phyloP scores from a whole-genome alignment of 1,140 invertebrate genomes.

The Zaprionus inermis region DNA sequence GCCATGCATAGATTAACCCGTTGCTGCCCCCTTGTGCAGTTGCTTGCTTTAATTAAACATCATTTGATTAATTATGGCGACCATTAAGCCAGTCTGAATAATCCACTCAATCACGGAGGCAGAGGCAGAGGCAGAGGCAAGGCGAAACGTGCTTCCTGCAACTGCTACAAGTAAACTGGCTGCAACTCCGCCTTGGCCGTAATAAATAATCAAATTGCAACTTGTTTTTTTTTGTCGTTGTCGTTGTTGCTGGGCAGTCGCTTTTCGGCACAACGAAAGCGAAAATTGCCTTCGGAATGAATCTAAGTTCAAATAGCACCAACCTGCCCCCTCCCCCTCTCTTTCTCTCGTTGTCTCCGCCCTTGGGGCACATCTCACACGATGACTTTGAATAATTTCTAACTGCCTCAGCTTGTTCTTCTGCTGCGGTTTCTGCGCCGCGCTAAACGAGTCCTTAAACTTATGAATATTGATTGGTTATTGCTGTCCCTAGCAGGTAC shows the following conservation, averaged over 20 bases:
- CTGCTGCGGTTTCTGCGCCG: constrained; percentile 15
- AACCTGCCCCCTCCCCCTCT: not conserved
- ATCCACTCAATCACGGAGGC: constrained; percentile 64
- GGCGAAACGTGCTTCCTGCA: constrained; percentile 41
- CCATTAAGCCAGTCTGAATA: constrained; percentile 63
- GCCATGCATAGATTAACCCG: not conserved
- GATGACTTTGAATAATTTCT: constrained; percentile 78
- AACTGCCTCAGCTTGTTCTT: constrained; percentile 52
- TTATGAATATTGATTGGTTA: constrained; percentile 81
- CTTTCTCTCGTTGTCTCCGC: not conserved
- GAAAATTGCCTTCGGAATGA: constrained; percentile 72
- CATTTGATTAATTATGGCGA: constrained; percentile 70
- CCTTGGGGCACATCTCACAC: constrained; percentile 54
- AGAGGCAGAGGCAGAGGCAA: not conserved
- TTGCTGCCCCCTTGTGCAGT: not conserved
- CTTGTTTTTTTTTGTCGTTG: constrained; percentile 57
- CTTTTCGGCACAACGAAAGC: constrained; percentile 72
- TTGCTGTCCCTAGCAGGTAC: constrained; percentile 41
- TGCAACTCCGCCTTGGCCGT: constrained; percentile 50
- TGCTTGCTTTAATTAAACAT: constrained; percentile 67
- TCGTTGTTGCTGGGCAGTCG: not conserved
- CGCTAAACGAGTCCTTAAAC: constrained; percentile 60
- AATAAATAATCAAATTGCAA: constrained; percentile 80
- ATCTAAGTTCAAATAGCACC: constrained; percentile 26
- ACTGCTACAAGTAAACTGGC: constrained; percentile 21